These are phyloP conservation scores for Neodiprion virginianus DNA, from an alignment of 1,140 invertebrate species.

Conservation along the genomic window DNA sequence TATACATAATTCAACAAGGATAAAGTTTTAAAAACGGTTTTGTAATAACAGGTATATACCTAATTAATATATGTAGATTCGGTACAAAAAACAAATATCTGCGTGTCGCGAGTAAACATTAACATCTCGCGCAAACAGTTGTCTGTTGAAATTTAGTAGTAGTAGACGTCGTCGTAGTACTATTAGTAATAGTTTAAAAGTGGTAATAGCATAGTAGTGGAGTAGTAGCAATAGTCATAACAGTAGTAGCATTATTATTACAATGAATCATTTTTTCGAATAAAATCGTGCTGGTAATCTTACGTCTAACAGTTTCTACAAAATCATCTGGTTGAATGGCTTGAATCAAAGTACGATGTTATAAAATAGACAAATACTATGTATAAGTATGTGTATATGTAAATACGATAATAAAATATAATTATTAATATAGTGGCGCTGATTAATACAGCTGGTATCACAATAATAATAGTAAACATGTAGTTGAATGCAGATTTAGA, in stretches of 20 bases:
- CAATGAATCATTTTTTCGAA: background rate
- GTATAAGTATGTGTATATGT: constrained; percentile 6
- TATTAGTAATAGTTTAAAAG: background rate
- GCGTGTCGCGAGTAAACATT: constrained; percentile 7
- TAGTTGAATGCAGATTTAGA: constrained; percentile 36
- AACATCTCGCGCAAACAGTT: constrained; percentile 4
- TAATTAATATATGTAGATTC: constrained; percentile 13
- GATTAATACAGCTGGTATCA: constrained; percentile 36
- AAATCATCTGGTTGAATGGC: constrained; percentile 4
- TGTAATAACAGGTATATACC: constrained; percentile 16
- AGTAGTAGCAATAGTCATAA: background rate
- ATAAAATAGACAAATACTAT: constrained; percentile 5
- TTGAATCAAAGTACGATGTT: background rate
- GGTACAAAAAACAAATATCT: constrained; percentile 11
- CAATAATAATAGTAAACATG: constrained; percentile 51
- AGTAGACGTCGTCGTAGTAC: background rate
- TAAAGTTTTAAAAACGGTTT: constrained; percentile 40
- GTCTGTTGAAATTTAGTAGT: background rate
- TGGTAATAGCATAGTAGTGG: too few relatives aligned
- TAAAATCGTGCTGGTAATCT: background rate
- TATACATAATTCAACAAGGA: constrained; percentile 41
- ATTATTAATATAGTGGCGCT: constrained; percentile 27
- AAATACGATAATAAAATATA: constrained; percentile 5
- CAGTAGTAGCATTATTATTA: background rate
- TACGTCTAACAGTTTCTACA: background rate